Conservation (phyloP, 1,140 invertebrate species). For the Cydia splendana region DNA sequence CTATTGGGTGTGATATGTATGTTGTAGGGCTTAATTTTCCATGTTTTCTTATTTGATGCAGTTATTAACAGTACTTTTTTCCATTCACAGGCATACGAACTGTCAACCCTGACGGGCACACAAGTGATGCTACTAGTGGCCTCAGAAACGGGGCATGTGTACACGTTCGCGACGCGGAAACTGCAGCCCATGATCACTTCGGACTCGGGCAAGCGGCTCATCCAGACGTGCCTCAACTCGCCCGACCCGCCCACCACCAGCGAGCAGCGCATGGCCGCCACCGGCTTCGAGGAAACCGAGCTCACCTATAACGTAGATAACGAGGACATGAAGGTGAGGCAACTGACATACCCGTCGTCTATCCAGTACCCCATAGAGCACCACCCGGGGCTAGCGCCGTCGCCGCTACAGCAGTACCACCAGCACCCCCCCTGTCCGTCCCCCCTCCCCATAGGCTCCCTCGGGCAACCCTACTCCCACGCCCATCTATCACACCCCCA, state of each 20-base stretch:
- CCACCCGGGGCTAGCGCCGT: constrained; percentile 80
- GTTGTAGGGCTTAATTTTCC: background rate
- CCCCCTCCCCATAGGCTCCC: constrained; percentile 81
- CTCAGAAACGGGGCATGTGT: constrained; percentile 98
- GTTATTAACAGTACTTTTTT: constrained; percentile 48
- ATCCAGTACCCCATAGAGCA: constrained; percentile 83
- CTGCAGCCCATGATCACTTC: constrained; percentile 99
- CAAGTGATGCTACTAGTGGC: constrained; percentile 99
- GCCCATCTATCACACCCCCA: constrained; percentile 84
- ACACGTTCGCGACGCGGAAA: constrained; percentile 99
- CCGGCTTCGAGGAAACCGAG: constrained; percentile 99
- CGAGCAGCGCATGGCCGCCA: constrained; percentile 98
- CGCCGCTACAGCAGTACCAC: constrained; percentile 80
- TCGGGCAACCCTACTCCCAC: constrained; percentile 82
- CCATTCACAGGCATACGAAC: constrained; percentile 94
- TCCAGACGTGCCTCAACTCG: constrained; percentile 99
- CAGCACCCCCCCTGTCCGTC: constrained; percentile 81
- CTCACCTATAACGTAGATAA: constrained; percentile 97
- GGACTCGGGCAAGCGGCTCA: constrained; percentile 98
- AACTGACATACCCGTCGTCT: constrained; percentile 91
- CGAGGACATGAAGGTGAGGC: constrained; percentile 97
- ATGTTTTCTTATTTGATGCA: constrained; percentile 38
- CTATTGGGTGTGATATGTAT: no score
- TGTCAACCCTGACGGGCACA: constrained; percentile 99
- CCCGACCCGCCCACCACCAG: constrained; percentile 93